A percentile compares a stretch with the other conserved stretches of the same genome.
phyloP scores from a whole-genome alignment of 2,888 invertebrate species.

The Ennomos fuscantarius region DNA sequence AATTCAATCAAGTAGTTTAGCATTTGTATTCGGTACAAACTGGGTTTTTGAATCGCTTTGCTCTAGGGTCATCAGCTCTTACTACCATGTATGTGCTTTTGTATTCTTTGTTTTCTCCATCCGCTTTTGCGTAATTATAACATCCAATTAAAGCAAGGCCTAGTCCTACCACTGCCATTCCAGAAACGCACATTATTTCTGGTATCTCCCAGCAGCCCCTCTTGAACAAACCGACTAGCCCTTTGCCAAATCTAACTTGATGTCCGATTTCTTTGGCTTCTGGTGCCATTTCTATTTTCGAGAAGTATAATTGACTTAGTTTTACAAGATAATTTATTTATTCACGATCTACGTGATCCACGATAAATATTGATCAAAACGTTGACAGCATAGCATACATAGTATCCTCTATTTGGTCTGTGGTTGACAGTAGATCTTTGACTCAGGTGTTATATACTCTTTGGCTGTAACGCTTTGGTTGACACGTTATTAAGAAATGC shows the following conservation, averaged over 20 bases:
- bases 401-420: too few relatives aligned
- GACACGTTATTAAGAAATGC: too few relatives aligned
- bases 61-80: conserved; percentile 87
- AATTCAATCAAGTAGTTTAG: neutral
- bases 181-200: conserved; percentile 86
- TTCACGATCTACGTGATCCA: too few relatives aligned
- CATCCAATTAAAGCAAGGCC: conserved; percentile 73
- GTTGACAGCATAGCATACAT: too few relatives aligned
- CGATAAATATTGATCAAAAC: too few relatives aligned
- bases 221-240: conserved; percentile 56
- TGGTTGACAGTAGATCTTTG: too few relatives aligned
- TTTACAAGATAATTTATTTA: too few relatives aligned
- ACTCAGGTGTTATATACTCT: too few relatives aligned
- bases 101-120: conserved; percentile 87
- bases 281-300: conserved; percentile 43
- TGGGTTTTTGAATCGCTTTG: conserved; percentile 64
- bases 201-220: conserved; percentile 88
- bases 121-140: conserved; percentile 74
- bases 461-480: too few relatives aligned
- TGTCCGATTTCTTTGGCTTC: conserved; percentile 61
- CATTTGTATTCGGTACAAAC: conserved; percentile 46
- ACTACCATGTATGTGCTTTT: conserved; percentile 86
- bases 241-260: conserved; percentile 57
- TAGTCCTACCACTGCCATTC: conserved; percentile 84
- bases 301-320: too few relatives aligned